Evolutionary conservation across 2,797 vertebrate species (phyloP).

Genomic region (Kryptolebias ocellatus): DNA sequence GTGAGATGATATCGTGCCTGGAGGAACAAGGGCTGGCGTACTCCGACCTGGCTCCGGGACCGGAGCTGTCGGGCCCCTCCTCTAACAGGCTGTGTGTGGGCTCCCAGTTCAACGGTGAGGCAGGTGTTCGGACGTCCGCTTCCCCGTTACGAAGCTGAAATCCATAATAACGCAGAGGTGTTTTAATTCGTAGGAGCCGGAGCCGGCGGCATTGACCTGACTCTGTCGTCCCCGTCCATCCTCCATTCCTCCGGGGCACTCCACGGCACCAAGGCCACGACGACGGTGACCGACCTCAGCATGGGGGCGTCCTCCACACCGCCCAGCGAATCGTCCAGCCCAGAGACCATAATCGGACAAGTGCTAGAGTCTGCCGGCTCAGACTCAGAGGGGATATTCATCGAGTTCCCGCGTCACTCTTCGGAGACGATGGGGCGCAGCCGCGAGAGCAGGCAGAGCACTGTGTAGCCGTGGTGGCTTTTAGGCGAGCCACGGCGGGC

Average conservation of each 20-base stretch:
- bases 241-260: slow-evolving; percentile 82
- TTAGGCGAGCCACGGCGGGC: slow-evolving; percentile 18
- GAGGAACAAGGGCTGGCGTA: slow-evolving; percentile 86
- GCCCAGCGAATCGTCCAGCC: slow-evolving; percentile 90
- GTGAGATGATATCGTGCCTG: slow-evolving; percentile 92
- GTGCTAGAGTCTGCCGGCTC: slow-evolving; percentile 92
- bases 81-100: slow-evolving; percentile 79
- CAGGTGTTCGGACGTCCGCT: slow-evolving; percentile 2
- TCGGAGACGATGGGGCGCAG: slow-evolving; percentile 82
- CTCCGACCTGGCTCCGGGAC: slow-evolving; percentile 73
- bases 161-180: slow-evolving; percentile 10
- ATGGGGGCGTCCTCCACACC: slow-evolving; percentile 79
- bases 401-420: slow-evolving; percentile 91
- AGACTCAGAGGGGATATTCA: slow-evolving; percentile 95
- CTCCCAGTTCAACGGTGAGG: slow-evolving; percentile 75
- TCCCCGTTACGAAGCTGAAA: slow-evolving; percentile 12
- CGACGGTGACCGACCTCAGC: slow-evolving; percentile 74
- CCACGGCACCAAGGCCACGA: slow-evolving; percentile 82
- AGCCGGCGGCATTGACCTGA: slow-evolving; percentile 60
- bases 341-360: slow-evolving; percentile 93
- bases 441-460: slow-evolving; percentile 86
- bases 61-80: slow-evolving; percentile 75
- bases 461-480: slow-evolving; percentile 78
- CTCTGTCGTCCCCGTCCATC: slow-evolving; percentile 80
- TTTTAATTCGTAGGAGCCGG: slow-evolving; percentile 63